Percentiles rank a stretch among this genome's conserved stretches.
Evolutionary conservation across 1,140 invertebrate genomes (phyloP).

Genomic region (Dendrolimus kikuchii): DNA sequence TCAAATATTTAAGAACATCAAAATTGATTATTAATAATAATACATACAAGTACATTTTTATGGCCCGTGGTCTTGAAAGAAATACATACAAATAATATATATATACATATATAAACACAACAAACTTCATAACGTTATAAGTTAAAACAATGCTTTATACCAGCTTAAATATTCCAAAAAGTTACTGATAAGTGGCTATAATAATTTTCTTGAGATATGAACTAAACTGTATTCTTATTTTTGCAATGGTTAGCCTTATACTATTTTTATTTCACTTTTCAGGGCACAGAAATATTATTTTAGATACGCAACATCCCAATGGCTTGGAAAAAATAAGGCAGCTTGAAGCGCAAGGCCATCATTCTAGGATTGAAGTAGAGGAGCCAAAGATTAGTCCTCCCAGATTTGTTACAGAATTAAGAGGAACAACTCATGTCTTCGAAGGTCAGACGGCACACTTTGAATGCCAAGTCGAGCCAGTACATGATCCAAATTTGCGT

Average conservation of each 20-base stretch:
- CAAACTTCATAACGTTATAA: no score
- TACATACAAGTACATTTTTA: constrained; percentile 6
- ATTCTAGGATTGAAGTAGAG: constrained; percentile 84
- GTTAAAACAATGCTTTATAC: no score
- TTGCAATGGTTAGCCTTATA: background rate
- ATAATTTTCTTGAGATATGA: no score
- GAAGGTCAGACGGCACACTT: constrained; percentile 93
- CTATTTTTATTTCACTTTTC: constrained; percentile 10
- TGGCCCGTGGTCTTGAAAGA: no score
- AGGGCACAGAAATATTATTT: constrained; percentile 87
- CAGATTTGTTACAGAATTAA: constrained; percentile 85
- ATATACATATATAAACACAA: no score
- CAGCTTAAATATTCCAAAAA: no score
- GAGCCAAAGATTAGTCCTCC: constrained; percentile 85
- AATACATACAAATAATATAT: no score
- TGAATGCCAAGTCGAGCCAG: constrained; percentile 92
- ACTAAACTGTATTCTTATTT: no score
- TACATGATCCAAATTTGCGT: constrained; percentile 91
- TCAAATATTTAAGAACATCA: no score
- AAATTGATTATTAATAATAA: constrained; percentile 6
- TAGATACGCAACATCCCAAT: constrained; percentile 94
- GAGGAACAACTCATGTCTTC: constrained; percentile 87
- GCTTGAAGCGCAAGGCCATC: constrained; percentile 87
- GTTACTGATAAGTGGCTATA: no score
- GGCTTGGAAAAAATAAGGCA: constrained; percentile 93